Evolutionary conservation across 2,113 vertebrate genomes (phyloP).

Genomic region (Cyprichromis sp.): DNA sequence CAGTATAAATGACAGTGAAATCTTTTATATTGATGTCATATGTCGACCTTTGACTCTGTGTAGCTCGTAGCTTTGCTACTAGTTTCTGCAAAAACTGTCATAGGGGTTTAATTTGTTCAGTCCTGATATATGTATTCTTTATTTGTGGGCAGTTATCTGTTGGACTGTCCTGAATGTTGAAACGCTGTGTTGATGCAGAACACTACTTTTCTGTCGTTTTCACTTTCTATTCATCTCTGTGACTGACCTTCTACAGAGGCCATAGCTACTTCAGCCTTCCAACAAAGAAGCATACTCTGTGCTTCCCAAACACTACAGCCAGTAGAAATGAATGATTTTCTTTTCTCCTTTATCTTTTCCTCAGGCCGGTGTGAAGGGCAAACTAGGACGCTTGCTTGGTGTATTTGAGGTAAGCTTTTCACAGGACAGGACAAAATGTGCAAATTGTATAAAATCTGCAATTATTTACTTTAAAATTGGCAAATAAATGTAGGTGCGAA

Average conservation of each 20-base stretch:
- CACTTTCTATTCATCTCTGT: background rate
- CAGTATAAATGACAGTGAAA: background rate
- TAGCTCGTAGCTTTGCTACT: background rate
- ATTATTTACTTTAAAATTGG: background rate
- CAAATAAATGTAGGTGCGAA: background rate
- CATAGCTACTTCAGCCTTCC: background rate
- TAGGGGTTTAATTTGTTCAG: background rate
- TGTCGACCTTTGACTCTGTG: background rate
- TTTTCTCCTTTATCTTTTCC: background rate
- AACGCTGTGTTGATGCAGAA: background rate
- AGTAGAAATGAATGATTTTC: background rate
- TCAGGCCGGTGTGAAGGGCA: slow-evolving; percentile 96
- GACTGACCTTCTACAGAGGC: background rate
- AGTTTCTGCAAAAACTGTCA: background rate
- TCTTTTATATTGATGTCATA: background rate
- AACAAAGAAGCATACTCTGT: background rate
- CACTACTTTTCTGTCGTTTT: background rate
- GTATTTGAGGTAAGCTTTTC: slow-evolving; percentile 87
- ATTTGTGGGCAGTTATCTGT: background rate
- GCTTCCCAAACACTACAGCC: background rate
- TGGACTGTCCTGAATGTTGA: background rate
- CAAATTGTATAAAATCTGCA: background rate
- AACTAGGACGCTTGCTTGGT: slow-evolving; percentile 90
- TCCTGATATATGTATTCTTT: background rate
- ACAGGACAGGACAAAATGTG: background rate